Evolutionary conservation across 2,113 vertebrate genomes (phyloP).

Genomic region (Dendropsophus ebraccatus): DNA sequence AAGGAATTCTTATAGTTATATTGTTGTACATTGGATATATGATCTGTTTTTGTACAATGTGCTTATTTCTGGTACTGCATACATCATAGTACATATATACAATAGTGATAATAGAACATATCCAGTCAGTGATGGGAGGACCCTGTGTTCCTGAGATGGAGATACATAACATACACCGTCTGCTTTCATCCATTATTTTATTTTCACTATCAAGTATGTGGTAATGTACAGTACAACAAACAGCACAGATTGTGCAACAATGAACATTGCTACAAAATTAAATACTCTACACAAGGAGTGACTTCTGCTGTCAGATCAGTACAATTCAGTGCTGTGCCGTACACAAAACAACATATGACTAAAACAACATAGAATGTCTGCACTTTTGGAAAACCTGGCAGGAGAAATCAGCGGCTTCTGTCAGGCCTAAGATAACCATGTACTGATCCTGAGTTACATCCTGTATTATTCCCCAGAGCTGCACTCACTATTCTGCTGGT

Average conservation of each 20-base stretch:
- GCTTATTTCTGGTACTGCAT: too few relatives aligned
- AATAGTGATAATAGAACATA: too few relatives aligned
- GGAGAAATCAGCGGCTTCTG: neutral
- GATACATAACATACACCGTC: neutral
- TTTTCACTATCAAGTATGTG: conserved; percentile 86
- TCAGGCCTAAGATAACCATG: neutral
- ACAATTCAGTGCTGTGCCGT: conserved; percentile 73
- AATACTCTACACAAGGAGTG: conserved; percentile 74
- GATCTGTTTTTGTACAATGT: too few relatives aligned
- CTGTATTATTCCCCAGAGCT: too few relatives aligned
- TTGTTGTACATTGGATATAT: neutral
- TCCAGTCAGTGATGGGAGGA: too few relatives aligned
- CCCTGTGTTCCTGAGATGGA: neutral
- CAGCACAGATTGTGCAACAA: conserved; percentile 77
- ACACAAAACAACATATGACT: conserved; percentile 59
- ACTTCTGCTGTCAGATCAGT: conserved; percentile 64
- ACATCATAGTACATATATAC: too few relatives aligned
- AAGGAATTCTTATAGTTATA: too few relatives aligned
- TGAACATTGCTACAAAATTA: conserved; percentile 74
- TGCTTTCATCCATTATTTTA: conserved; percentile 70
- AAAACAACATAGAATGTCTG: neutral
- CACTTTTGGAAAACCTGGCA: neutral
- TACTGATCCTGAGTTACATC: too few relatives aligned
- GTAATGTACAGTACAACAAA: conserved; percentile 78
- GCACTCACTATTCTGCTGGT: too few relatives aligned